phyloP scores from a whole-genome alignment of 2,888 invertebrate genomes.

The Alitta virens region DNA sequence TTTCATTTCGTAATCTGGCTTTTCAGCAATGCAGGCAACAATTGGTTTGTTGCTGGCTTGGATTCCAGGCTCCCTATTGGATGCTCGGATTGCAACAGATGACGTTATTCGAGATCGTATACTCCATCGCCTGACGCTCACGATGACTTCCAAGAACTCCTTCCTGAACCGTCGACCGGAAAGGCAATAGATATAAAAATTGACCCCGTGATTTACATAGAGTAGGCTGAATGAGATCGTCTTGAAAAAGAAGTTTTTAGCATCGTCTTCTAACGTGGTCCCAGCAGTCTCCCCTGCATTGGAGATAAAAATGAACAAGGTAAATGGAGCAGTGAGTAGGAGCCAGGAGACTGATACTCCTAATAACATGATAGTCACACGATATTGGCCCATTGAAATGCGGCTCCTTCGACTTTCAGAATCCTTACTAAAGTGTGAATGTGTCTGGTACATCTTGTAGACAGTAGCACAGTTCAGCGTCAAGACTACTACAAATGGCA shows the following conservation, averaged over 20 bases:
- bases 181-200: constrained; percentile 28
- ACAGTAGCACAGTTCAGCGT: constrained; percentile 41
- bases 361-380: constrained; percentile 25
- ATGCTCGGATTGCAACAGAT: background rate
- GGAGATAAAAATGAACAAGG: constrained; percentile 1
- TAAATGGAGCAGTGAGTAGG: constrained; percentile 25
- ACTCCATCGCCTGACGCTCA: background rate
- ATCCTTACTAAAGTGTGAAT: background rate
- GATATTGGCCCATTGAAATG: constrained; percentile 15
- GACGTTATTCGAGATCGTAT: background rate
- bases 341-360: constrained; percentile 27
- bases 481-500: constrained; percentile 40
- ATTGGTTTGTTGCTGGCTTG: no score
- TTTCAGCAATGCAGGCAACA: no score
- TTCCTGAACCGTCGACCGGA: constrained; percentile 22
- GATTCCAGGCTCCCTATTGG: no score
- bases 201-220: constrained; percentile 27
- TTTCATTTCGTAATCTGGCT: no score
- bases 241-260: constrained; percentile 10
- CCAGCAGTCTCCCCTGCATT: background rate
- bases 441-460: background rate
- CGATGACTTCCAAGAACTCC: constrained; percentile 10
- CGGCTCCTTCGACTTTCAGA: background rate
- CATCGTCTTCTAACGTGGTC: background rate
- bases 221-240: constrained; percentile 24